Conservation (phyloP, 2,888 invertebrate genomes). For the Andrena minutula region DNA sequence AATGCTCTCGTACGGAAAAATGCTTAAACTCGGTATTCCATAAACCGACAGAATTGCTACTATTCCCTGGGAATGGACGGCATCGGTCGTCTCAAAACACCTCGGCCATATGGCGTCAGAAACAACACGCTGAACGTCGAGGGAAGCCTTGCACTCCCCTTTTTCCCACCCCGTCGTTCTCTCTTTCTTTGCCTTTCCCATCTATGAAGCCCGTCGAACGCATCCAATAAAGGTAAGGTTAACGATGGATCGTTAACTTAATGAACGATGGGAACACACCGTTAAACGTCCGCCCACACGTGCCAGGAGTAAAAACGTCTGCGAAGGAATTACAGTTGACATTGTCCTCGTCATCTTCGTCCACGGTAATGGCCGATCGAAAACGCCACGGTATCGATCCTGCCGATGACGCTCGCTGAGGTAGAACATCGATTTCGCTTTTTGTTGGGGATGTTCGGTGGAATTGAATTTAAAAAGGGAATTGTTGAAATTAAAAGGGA, state of each 20-base stretch:
- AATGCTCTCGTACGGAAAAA: conserved; percentile 22
- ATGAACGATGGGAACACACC: conserved; percentile 80
- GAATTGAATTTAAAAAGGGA: background rate
- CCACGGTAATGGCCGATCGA: conserved; percentile 63
- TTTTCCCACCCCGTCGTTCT: background rate
- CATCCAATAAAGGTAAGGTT: conserved; percentile 81
- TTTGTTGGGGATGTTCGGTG: background rate
- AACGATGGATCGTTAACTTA: conserved; percentile 82
- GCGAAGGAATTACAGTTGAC: conserved; percentile 66
- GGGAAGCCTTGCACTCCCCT: conserved; percentile 28
- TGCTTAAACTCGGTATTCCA: conserved; percentile 51
- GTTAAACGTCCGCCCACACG: conserved; percentile 72
- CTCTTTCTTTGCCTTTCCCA: conserved; percentile 29
- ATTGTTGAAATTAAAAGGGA: background rate
- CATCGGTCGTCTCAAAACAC: conserved; percentile 58
- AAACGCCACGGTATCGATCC: conserved; percentile 53
- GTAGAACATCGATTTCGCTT: background rate
- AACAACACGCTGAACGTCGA: conserved; percentile 45
- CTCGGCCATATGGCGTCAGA: conserved; percentile 50
- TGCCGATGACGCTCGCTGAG: background rate
- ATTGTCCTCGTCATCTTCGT: conserved; percentile 54
- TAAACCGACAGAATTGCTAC: conserved; percentile 51
- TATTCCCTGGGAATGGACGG: conserved; percentile 53
- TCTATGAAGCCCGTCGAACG: conserved; percentile 72
- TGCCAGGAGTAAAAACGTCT: conserved; percentile 65